Evolutionary conservation across 2,113 vertebrate species (phyloP), one percentile per base, ranked within the genome.

Genomic region (Deroptyus accipitrinus): DNA sequence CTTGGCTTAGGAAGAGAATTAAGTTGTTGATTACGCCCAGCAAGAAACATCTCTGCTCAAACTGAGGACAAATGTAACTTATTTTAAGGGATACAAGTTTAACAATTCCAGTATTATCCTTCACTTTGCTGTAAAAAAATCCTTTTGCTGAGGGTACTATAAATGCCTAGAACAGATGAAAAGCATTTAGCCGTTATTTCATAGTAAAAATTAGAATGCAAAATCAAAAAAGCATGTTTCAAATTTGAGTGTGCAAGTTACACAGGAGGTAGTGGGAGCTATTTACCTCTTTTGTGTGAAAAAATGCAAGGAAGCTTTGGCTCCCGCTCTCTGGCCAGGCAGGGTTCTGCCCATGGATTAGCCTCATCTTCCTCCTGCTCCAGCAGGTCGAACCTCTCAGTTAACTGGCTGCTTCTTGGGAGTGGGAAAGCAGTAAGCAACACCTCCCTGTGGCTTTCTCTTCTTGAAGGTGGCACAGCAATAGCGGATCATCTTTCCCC

Each of bases 11-110:
- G 88, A 81, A 96, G 81, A 88, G 94, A 97, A 96, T 90, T 86
- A 95, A 94, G 68, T 94, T 94, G 90, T 96, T 92, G 93, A 96
- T 94, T 96, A 95, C 70, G 86, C 90, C 90, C 92, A 94, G 84
- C 83, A 95, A 90, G 91, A 95, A 95, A 94, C 87, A 92, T 92
- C 97, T 93, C 96, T 44, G 52, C 75, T 97, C 95, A 94, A 95
- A 94, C 73, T 55, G 88, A 94, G 95, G 75, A 92, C 92, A 96
- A 96, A 97, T 83, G 92, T 96, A 94, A 52, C 37, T 90, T 92
- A 96, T 95, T 96, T 96, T 91, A 95, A 92, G 92, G 92, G 74
- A 91, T 80, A 66, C 0, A 27, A 93, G 67, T 96, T 96, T 91
- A 95, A 91, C 91, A 97, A 91, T 95, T 91, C 93, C 77, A 72